phyloP scores from a whole-genome alignment of 1,140 invertebrate species.

The Drosophila suzukii region DNA sequence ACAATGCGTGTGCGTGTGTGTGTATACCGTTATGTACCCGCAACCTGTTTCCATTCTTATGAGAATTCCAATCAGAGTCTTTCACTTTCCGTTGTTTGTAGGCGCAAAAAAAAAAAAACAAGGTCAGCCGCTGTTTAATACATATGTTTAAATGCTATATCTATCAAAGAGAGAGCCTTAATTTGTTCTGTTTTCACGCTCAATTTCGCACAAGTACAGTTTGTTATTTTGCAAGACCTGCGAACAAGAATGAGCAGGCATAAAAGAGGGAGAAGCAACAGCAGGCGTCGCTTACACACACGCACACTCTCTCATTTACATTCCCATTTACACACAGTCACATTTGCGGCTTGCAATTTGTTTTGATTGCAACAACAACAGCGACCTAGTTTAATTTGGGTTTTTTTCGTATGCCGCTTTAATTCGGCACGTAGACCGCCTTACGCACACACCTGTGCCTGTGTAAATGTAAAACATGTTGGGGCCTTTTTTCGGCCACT shows the following conservation, averaged over 20 bases:
- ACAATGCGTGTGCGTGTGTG: slow-evolving; percentile 8
- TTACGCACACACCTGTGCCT: slow-evolving; percentile 4
- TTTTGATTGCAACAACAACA: slow-evolving; percentile 37
- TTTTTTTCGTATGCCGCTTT: not conserved
- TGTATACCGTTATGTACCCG: slow-evolving; percentile 49
- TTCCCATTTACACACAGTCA: not conserved
- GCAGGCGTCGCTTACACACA: slow-evolving; percentile 17
- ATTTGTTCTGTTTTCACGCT: slow-evolving; percentile 20
- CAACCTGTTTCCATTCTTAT: slow-evolving; percentile 79
- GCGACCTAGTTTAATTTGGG: slow-evolving; percentile 44
- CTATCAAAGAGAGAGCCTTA: not conserved
- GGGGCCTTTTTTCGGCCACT: slow-evolving; percentile 33
- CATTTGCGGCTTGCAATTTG: slow-evolving; percentile 24
- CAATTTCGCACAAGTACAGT: slow-evolving; percentile 52
- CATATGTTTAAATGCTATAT: slow-evolving; percentile 2
- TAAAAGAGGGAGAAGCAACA: slow-evolving; percentile 9
- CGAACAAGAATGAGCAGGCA: not conserved
- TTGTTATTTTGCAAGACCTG: slow-evolving; percentile 36
- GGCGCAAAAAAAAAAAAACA: slow-evolving; percentile 16
- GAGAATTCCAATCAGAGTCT: slow-evolving; percentile 80
- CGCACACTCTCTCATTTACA: not conserved
- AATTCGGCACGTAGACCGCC: slow-evolving; percentile 33
- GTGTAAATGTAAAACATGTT: slow-evolving; percentile 35
- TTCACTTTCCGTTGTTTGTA: slow-evolving; percentile 66
- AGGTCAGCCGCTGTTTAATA: slow-evolving; percentile 13